phyloP scores from a whole-genome alignment of 2,888 invertebrate genomes.

The Colostygia pectinataria region DNA sequence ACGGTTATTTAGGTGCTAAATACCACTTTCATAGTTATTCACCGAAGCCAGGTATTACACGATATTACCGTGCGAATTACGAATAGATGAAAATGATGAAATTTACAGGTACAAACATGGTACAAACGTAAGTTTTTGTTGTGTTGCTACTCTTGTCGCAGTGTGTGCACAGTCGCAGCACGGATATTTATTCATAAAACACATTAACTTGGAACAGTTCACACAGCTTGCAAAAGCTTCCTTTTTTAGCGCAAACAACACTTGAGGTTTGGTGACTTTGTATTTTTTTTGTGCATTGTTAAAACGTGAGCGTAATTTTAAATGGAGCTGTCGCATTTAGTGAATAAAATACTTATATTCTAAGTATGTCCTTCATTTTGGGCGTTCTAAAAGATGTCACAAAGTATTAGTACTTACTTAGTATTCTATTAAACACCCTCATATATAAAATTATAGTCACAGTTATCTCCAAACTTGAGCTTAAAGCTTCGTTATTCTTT shows the following conservation, averaged over 20 bases:
- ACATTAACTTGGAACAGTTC: constrained; percentile 1
- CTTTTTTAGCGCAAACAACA: constrained; percentile 1
- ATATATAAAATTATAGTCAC: no score
- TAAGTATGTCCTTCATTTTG: no score
- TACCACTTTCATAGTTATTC: constrained; percentile 27
- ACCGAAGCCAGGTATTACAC: constrained; percentile 24
- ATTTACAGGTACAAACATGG: constrained; percentile 2
- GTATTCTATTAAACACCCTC: no score
- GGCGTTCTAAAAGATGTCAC: no score
- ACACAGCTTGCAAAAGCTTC: constrained; percentile 8
- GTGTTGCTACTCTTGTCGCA: no score
- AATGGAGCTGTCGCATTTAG: no score
- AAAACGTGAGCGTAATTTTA: background rate
- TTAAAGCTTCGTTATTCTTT: constrained; percentile 27
- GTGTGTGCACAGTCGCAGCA: background rate
- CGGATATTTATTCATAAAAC: constrained; percentile 9
- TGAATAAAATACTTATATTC: no score
- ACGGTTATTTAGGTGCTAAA: constrained; percentile 30
- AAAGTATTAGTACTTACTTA: no score
- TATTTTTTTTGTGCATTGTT: background rate
- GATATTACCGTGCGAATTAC: constrained; percentile 13
- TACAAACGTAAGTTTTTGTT: background rate
- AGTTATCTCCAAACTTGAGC: constrained; percentile 20
- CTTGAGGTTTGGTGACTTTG: constrained; percentile 2
- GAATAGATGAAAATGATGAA: no score